These are phyloP conservation scores for Rotaria socialis DNA, from an alignment of 2,888 invertebrate species.

Conservation along the genomic window DNA sequence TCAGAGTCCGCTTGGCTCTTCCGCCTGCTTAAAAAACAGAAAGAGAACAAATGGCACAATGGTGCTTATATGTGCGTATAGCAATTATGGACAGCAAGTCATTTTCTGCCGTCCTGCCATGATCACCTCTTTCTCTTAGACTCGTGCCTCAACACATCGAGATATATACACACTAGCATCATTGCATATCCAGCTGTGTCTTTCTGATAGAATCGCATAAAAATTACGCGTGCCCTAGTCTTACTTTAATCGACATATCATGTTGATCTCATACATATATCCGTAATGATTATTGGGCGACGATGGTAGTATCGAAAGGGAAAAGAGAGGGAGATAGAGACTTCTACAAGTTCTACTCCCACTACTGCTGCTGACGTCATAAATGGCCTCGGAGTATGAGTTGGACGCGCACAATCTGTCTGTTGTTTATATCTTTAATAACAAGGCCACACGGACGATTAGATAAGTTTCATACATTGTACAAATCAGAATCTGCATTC, in stretches of 20 bases:
- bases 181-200: background rate
- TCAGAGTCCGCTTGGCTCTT: background rate
- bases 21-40: background rate
- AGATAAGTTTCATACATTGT: background rate
- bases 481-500: background rate
- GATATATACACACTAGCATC: background rate
- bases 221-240: background rate
- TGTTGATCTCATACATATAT: background rate
- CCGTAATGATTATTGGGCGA: background rate
- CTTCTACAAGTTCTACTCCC: background rate
- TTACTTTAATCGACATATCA: conserved; percentile 26
- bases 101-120: background rate
- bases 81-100: conserved; percentile 29
- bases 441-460: background rate
- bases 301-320: background rate
- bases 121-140: background rate
- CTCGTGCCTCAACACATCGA: background rate
- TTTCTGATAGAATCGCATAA: background rate
- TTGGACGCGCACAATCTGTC: background rate
- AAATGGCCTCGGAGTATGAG: background rate
- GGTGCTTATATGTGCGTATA: background rate
- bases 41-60: conserved; percentile 22
- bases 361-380: conserved; percentile 18
- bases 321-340: background rate
- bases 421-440: background rate